Evolutionary conservation across 2,888 invertebrate genomes (phyloP).

Genomic region (Lydus trimaculatus): DNA sequence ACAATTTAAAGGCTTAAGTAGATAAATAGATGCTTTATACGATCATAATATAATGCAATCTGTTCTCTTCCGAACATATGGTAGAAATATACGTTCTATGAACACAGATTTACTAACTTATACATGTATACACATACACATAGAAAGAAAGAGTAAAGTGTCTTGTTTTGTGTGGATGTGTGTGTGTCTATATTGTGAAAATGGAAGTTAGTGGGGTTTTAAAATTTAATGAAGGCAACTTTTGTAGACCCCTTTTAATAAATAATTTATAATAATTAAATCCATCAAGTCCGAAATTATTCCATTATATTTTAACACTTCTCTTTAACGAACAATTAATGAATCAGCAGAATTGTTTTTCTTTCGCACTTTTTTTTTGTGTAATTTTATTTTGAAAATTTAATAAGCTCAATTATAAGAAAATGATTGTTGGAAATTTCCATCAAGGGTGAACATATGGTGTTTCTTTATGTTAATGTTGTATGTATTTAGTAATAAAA

Average conservation of each 20-base stretch:
- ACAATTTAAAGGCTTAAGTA: not conserved
- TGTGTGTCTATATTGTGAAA: not conserved
- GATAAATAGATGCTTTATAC: not conserved
- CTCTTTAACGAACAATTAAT: conserved; percentile 37
- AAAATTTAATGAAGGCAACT: conserved; percentile 30
- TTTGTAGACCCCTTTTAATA: conserved; percentile 30
- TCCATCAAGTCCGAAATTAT: conserved; percentile 35
- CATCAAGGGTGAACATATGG: not conserved
- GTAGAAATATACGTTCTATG: too few species aligned
- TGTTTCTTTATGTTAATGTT: not conserved
- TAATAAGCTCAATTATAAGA: conserved; percentile 23
- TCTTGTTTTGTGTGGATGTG: not conserved
- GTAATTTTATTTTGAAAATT: conserved; percentile 18
- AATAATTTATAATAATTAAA: conserved; percentile 37
- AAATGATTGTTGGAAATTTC: conserved; percentile 17
- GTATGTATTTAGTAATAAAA: conserved; percentile 15
- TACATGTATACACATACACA: not conserved
- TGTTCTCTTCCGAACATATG: not conserved
- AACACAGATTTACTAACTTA: too few species aligned
- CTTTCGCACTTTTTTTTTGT: not conserved
- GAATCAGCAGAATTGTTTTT: conserved; percentile 34
- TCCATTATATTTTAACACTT: conserved; percentile 36
- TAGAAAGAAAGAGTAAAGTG: not conserved
- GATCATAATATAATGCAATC: not conserved
- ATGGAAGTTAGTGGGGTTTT: conserved; percentile 11